Conservation (phyloP, 2,888 invertebrate species). For the Drosophila robusta region DNA sequence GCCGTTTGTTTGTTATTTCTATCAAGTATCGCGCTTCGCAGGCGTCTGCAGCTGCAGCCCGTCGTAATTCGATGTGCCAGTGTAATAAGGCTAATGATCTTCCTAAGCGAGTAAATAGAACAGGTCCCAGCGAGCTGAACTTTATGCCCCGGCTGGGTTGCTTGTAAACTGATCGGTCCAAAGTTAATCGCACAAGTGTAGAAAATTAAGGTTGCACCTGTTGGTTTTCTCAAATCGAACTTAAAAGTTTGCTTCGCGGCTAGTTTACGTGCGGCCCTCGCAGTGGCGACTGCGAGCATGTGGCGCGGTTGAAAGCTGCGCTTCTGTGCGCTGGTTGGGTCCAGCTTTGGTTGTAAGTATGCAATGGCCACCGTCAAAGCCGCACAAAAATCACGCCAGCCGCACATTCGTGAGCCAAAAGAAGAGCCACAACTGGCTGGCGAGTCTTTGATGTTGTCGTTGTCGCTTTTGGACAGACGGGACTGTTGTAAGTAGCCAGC, state of each 20-base stretch:
- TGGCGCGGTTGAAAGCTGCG: conserved; percentile 17
- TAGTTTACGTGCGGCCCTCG: conserved; percentile 16
- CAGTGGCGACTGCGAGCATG: neutral
- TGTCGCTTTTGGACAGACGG: conserved; percentile 27
- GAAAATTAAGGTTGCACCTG: no score
- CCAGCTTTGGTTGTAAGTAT: conserved; percentile 49
- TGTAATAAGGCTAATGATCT: conserved; percentile 75
- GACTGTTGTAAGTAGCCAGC: conserved; percentile 68
- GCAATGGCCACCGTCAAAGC: conserved; percentile 77
- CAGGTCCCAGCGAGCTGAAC: conserved; percentile 26
- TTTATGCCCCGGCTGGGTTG: neutral
- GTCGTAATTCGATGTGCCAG: conserved; percentile 68
- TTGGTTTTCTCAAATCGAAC: no score
- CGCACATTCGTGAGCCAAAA: conserved; percentile 59
- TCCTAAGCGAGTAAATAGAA: conserved; percentile 57
- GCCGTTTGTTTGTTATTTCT: conserved; percentile 8
- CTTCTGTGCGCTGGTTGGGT: conserved; percentile 29
- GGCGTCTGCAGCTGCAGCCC: conserved; percentile 59
- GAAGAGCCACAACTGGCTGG: conserved; percentile 36
- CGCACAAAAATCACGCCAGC: conserved; percentile 71
- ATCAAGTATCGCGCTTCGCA: conserved; percentile 24
- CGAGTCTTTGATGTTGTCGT: conserved; percentile 43
- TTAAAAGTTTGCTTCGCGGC: no score
- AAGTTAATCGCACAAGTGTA: no score
- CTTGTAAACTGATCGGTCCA: conserved; percentile 16